Conservation (phyloP, 2,113 vertebrate species). For the Aix galericulata region DNA sequence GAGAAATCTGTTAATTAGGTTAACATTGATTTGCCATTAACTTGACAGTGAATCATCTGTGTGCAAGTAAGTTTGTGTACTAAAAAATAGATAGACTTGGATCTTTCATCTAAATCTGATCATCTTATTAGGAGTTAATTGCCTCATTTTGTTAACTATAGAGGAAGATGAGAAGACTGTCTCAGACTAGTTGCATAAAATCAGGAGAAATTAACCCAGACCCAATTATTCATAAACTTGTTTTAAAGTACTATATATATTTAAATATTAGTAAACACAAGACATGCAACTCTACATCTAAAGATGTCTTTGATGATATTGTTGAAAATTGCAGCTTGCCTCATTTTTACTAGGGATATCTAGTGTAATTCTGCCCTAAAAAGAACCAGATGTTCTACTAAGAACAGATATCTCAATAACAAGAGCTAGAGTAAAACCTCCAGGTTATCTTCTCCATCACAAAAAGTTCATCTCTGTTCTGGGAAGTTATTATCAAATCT, state of each 20-base stretch:
- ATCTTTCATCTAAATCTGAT: background rate
- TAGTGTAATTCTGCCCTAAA: background rate
- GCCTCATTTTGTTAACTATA: background rate
- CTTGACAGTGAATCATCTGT: background rate
- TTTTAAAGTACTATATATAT: background rate
- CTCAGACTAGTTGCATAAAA: background rate
- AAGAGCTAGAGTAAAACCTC: background rate
- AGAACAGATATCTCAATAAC: background rate
- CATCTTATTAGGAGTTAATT: background rate
- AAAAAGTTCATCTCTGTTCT: background rate
- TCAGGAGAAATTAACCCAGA: background rate
- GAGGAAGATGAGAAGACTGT: background rate
- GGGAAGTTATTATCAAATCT: background rate
- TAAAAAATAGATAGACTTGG: background rate
- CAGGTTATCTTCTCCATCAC: background rate
- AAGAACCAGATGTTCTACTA: background rate
- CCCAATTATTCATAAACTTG: background rate
- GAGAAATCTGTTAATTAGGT: background rate
- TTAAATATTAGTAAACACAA: background rate
- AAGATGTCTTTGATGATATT: background rate
- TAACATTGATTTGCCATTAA: background rate
- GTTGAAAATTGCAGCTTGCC: background rate
- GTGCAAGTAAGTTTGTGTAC: background rate
- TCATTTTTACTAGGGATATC: background rate
- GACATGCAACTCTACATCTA: accelerated